Conservation (phyloP, 2,888 invertebrate genomes). For the Drosophila meridiana region DNA sequence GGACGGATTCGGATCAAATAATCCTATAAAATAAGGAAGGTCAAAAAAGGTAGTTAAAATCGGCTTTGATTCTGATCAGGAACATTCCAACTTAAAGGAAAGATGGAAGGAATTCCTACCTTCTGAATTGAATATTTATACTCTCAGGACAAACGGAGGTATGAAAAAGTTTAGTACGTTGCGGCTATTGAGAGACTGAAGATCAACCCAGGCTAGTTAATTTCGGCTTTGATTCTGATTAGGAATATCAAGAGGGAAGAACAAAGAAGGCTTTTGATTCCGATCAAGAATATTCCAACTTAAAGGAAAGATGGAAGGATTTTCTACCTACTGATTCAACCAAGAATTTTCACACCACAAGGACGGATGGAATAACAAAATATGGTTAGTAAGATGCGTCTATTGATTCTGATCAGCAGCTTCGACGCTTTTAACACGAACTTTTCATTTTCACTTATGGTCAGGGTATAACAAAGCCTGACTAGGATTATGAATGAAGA, state of each 20-base stretch:
- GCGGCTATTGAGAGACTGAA: too few relatives aligned
- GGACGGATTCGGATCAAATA: background rate
- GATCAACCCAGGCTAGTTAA: too few relatives aligned
- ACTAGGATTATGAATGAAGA: background rate
- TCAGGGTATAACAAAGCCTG: background rate
- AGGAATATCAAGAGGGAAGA: background rate
- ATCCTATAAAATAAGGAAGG: too few relatives aligned
- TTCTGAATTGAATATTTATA: too few relatives aligned
- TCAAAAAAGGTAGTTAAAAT: too few relatives aligned
- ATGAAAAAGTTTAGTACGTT: too few relatives aligned
- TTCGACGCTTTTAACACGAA: background rate
- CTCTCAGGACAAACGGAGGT: too few relatives aligned
- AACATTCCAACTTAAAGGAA: background rate
- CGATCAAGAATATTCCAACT: background rate
- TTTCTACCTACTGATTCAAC: too few relatives aligned
- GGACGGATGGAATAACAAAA: too few relatives aligned
- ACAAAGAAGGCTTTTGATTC: background rate
- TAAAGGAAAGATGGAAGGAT: background rate
- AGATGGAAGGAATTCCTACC: background rate
- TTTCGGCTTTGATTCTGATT: background rate
- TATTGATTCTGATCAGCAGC: background rate
- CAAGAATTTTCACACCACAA: too few relatives aligned
- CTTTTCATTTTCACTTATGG: too few relatives aligned
- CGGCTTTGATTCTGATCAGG: background rate
- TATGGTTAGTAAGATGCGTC: background rate